Percentiles rank a stretch among this genome's conserved stretches.
These are phyloP conservation scores for Psephotus haematonotus DNA, from an alignment of 2,113 vertebrate species.

Conservation along the genomic window DNA sequence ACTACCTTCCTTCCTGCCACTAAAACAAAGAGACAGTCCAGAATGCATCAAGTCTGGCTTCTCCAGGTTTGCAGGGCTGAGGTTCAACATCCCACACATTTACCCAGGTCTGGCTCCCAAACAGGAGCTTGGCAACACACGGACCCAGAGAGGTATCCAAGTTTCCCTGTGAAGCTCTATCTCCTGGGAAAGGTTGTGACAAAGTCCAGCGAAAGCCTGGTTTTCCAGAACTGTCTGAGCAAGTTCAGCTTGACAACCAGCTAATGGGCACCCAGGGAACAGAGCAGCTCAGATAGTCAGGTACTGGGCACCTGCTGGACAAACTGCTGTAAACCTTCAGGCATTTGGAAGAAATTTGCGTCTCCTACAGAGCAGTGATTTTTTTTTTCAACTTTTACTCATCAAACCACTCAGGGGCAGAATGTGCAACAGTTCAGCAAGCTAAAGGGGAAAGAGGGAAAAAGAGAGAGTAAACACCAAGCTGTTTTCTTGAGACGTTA, in stretches of 20 bases:
- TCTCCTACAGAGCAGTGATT: not conserved
- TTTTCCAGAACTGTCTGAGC: not conserved
- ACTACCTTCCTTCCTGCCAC: not conserved
- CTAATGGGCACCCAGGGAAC: not conserved
- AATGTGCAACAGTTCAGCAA: not conserved
- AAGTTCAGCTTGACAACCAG: not conserved
- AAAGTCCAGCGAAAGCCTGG: fast-evolving
- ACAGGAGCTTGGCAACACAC: fast-evolving
- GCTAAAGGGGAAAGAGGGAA: not conserved
- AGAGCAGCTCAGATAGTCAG: fast-evolving
- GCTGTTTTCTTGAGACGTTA: not conserved
- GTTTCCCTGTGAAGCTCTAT: fast-evolving
- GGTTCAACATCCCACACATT: not conserved
- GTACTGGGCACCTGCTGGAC: not conserved
- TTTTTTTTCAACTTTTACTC: not conserved
- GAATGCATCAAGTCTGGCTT: not conserved
- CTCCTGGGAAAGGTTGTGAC: not conserved
- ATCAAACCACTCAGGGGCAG: not conserved
- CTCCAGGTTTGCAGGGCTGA: not conserved
- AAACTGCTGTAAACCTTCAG: not conserved
- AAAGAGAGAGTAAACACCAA: not conserved
- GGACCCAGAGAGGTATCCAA: fast-evolving
- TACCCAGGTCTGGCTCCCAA: fast-evolving
- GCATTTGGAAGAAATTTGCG: not conserved
- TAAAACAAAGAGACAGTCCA: not conserved